Percentiles rank a stretch among this genome's conserved stretches.
Evolutionary conservation across 2,888 invertebrate species (phyloP).

Genomic region (Drosophila gaucha): DNA sequence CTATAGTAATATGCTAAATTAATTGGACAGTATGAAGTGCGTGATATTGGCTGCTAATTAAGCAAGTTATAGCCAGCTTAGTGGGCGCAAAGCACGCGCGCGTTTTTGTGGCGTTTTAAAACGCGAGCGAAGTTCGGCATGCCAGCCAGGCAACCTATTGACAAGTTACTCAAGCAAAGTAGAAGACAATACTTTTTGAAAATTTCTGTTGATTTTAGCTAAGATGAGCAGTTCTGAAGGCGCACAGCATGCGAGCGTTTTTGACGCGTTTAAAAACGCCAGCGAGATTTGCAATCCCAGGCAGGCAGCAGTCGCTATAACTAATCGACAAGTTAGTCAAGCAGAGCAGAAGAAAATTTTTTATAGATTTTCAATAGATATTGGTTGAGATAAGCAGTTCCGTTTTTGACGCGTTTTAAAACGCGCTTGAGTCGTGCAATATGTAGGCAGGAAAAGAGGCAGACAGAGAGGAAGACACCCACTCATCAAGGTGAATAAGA

Average conservation of each 20-base stretch:
- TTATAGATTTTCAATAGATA: background rate
- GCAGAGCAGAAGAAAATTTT: background rate
- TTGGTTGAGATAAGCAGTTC: background rate
- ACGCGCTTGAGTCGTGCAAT: background rate
- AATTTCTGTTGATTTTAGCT: no score
- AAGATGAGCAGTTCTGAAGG: no score
- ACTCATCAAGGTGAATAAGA: background rate
- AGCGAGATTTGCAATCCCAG: no score
- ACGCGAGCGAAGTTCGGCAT: no score
- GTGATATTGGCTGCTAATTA: slow-evolving; percentile 83
- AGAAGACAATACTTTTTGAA: no score
- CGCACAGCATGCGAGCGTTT: slow-evolving; percentile 51
- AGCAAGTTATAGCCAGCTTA: slow-evolving; percentile 70
- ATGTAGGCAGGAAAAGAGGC: background rate
- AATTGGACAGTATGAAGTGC: slow-evolving; percentile 80
- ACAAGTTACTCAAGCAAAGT: no score
- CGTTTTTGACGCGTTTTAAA: background rate
- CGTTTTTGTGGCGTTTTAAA: slow-evolving; percentile 35
- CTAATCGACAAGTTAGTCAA: background rate
- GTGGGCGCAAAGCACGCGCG: slow-evolving; percentile 56
- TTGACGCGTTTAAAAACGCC: slow-evolving; percentile 37
- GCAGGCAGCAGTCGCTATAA: background rate
- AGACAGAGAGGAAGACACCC: background rate
- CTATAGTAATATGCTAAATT: slow-evolving; percentile 78
- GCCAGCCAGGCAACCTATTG: no score